Evolutionary conservation across 2,113 vertebrate species (phyloP), one percentile per base, ranked within the genome.

Genomic region (Gracilinanus agilis): DNA sequence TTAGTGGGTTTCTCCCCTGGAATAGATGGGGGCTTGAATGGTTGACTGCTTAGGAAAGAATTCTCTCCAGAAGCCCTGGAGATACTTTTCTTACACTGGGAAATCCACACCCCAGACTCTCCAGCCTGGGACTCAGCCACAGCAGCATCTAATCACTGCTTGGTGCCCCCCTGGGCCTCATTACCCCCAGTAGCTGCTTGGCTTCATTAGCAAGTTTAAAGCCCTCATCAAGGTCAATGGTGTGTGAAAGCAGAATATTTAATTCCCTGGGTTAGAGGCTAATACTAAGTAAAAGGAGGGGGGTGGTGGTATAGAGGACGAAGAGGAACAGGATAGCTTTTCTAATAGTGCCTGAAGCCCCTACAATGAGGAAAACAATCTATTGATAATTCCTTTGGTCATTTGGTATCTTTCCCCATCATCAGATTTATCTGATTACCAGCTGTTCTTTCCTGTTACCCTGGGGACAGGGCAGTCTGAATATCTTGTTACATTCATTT

Each of bases 191-290:
- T 83, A 83, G 67, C 67, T 83, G 67, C 67, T 83, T 83, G 67
- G 67, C 90, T 96, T 96, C 93, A 94, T 96, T 96, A 94, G 91
- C 93, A 96, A 94, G 94, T 96, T 92, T 91, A 94, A 96, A 94
- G 92, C 94, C 92, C 93, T 96, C 61, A 96, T 96, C 95, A 91
- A 96, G 93, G 95, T 96, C 95, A 96, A 96, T 96, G 90, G 56
- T 94, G 93, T 90, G 93, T 92, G 91, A 94, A 96, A 94, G 88
- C 58, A 90, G 93, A 96, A 96, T 94, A 96, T 92, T 96, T 89
- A 94, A 94, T 94, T 96, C 93, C 95, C 90, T 90, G 91, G 67
- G 92, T 93, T 92, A 34, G 34, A 92, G 83, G 91, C 56, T 92
- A 92, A 96, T 89, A 92, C n/a, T 83, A 83, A 83, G n/a, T 83